Percentiles rank a stretch among this genome's conserved stretches.
Evolutionary conservation across 2,888 invertebrate species (phyloP).

Genomic region (Pachydiplax longipennis): DNA sequence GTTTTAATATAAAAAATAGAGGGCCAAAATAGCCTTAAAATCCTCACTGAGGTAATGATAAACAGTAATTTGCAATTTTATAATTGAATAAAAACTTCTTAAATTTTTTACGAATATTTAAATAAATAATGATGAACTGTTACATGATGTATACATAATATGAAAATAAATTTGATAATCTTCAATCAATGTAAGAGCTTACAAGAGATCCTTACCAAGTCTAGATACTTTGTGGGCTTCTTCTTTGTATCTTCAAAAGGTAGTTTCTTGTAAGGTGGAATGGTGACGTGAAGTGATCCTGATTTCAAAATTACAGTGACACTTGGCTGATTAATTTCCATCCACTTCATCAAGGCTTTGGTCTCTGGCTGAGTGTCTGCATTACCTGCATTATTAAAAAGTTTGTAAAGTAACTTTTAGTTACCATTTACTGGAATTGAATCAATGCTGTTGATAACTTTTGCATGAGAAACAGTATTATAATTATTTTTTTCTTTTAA

Average conservation of each 20-base stretch:
- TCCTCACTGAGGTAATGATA: too few species aligned
- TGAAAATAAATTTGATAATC: not conserved
- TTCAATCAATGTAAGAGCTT: not conserved
- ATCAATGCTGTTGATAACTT: too few species aligned
- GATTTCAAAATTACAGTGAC: conserved; percentile 56
- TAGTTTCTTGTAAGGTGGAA: conserved; percentile 54
- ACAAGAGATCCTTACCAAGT: not conserved
- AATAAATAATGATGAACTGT: too few species aligned
- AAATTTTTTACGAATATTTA: too few species aligned
- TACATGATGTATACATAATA: too few species aligned
- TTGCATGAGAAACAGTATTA: too few species aligned
- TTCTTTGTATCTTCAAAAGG: not conserved
- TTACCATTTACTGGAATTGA: not conserved
- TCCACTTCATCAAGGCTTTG: conserved; percentile 53
- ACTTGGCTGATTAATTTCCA: conserved; percentile 54
- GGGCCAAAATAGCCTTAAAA: too few species aligned
- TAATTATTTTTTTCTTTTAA: too few species aligned
- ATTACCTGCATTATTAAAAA: not conserved
- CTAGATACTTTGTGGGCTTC: not conserved
- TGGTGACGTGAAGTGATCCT: conserved; percentile 57
- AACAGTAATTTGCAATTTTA: too few species aligned
- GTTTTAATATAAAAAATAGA: too few species aligned
- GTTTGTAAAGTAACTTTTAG: not conserved
- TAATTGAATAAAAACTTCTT: too few species aligned
- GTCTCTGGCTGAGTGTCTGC: not conserved